Percentiles rank a stretch among this genome's conserved stretches.
phyloP scores from a whole-genome alignment of 2,888 invertebrate species.

The Stegophylla sp. region DNA sequence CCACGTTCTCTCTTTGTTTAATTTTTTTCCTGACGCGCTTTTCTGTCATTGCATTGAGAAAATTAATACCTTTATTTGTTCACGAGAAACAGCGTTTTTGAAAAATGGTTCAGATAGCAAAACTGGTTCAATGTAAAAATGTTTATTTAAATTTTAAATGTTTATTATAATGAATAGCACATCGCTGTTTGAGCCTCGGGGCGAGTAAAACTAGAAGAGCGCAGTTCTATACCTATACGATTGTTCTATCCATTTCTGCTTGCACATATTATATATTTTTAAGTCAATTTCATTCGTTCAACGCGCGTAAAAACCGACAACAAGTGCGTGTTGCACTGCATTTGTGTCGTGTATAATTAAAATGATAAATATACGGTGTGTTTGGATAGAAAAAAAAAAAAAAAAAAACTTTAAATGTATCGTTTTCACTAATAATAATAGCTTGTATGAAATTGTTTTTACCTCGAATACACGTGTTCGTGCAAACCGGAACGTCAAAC shows the following conservation, averaged over 20 bases:
- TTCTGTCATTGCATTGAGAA: too few species aligned
- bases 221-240: neutral
- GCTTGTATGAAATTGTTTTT: neutral
- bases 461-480: neutral
- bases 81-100: too few species aligned
- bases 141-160: too few species aligned
- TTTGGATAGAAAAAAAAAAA: neutral
- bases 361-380: neutral
- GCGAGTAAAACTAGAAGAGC: neutral
- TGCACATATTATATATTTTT: neutral
- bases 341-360: conserved; percentile 27
- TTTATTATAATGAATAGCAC: too few species aligned
- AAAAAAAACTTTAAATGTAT: neutral
- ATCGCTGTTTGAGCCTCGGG: too few species aligned
- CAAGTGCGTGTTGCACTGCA: neutral
- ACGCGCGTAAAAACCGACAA: neutral
- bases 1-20: too few species aligned
- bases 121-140: too few species aligned
- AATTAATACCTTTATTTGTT: too few species aligned
- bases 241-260: neutral
- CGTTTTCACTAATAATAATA: conserved; percentile 22
- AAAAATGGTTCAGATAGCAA: too few species aligned
- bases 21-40: too few species aligned
- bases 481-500: neutral
- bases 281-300: neutral